These are phyloP conservation scores for Bradynema listronoti DNA, from an alignment of 1,140 invertebrate genomes.

Conservation along the genomic window DNA sequence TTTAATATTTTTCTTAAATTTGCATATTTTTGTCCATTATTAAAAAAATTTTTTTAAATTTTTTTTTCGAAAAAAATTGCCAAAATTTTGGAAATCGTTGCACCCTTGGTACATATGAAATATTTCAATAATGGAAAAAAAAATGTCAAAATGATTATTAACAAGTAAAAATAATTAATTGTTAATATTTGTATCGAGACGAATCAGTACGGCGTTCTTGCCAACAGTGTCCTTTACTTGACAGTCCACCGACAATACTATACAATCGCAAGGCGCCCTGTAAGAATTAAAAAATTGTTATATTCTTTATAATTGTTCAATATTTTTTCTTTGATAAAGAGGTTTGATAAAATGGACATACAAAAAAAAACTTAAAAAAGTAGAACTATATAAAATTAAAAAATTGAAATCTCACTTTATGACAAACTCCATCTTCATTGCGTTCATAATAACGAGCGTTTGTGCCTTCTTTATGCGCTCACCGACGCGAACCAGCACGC, in stretches of 20 bases:
- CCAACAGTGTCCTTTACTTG: constrained; percentile 41
- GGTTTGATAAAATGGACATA: background rate
- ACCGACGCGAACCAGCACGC: constrained; percentile 74
- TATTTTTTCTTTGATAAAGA: constrained; percentile 6
- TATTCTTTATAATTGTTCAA: no score
- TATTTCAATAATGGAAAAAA: no score
- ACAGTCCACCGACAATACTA: constrained; percentile 36
- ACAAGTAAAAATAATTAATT: no score
- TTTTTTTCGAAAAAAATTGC: no score
- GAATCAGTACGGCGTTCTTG: constrained; percentile 44
- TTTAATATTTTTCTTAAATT: no score
- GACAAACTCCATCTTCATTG: constrained; percentile 94
- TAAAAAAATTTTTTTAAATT: no score
- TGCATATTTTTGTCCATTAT: no score
- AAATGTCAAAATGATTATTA: no score
- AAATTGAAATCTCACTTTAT: constrained; percentile 36
- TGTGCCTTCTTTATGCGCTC: constrained; percentile 74
- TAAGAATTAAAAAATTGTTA: no score
- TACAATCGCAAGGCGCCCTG: constrained; percentile 47
- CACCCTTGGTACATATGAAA: no score
- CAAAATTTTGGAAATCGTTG: no score
- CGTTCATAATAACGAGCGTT: constrained; percentile 79
- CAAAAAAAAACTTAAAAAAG: constrained; percentile 4
- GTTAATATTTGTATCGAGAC: no score
- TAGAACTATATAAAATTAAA: background rate